These are phyloP conservation scores for Nyctalus aviator DNA, from an alignment of 2,797 vertebrate genomes.

Conservation along the genomic window DNA sequence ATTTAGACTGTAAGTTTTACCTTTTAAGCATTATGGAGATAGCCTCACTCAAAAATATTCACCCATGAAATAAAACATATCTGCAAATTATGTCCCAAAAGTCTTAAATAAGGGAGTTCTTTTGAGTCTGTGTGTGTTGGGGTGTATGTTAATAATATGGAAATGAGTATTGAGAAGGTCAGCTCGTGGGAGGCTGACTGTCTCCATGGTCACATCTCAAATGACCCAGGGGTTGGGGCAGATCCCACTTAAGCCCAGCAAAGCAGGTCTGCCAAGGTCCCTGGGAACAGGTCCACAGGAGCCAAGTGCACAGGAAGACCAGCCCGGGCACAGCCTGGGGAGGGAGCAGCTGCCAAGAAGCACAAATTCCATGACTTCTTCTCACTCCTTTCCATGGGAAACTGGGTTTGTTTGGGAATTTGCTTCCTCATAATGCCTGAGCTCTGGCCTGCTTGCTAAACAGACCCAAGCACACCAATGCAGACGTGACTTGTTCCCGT, in stretches of 20 bases:
- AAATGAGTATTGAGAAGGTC: background rate
- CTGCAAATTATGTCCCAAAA: background rate
- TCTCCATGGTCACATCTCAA: slow-evolving; percentile 47
- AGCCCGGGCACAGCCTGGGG: background rate
- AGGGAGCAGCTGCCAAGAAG: background rate
- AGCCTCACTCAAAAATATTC: background rate
- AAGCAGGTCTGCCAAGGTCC: background rate
- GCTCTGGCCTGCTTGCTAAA: background rate
- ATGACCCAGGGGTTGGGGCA: slow-evolving; percentile 48
- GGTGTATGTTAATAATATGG: background rate
- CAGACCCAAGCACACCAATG: accelerated
- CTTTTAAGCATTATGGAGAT: background rate
- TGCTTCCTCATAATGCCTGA: background rate
- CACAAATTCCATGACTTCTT: background rate
- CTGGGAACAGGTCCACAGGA: background rate
- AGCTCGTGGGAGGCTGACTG: slow-evolving; percentile 41
- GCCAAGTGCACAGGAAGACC: background rate
- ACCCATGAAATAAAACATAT: background rate
- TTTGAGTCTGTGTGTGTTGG: background rate
- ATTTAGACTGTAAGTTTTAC: background rate
- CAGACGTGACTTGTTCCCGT: accelerated
- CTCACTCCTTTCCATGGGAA: slow-evolving; percentile 61
- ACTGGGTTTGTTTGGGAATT: background rate
- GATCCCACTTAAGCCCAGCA: background rate
- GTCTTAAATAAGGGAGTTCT: background rate